phyloP scores from a whole-genome alignment of 2,888 invertebrate species.

The Megaustenia siamemsis region DNA sequence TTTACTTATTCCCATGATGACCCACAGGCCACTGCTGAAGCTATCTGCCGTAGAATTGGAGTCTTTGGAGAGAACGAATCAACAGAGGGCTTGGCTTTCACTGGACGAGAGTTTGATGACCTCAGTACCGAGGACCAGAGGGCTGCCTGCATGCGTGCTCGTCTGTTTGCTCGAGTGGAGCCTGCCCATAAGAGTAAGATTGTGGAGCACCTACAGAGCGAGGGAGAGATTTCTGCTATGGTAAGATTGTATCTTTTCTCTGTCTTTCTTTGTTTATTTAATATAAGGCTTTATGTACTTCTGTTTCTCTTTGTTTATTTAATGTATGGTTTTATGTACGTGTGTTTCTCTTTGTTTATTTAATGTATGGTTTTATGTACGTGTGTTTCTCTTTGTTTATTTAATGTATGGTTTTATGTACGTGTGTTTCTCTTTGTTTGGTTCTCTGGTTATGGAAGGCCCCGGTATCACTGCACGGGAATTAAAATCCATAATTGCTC shows the following conservation, averaged over 20 bases:
- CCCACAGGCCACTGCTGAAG: slow-evolving; percentile 94
- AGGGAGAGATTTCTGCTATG: slow-evolving; percentile 99
- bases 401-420: no score
- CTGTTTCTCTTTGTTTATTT: neutral
- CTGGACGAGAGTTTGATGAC: slow-evolving; percentile 99
- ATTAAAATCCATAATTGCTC: no score
- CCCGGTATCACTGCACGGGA: no score
- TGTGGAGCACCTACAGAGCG: slow-evolving; percentile 97
- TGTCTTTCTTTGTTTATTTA: neutral
- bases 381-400: neutral
- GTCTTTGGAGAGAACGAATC: slow-evolving; percentile 97
- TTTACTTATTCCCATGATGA: no score
- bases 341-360: no score
- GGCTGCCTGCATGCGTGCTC: slow-evolving; percentile 89
- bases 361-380: no score
- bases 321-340: no score
- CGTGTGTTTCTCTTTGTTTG: no score
- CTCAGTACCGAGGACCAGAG: slow-evolving; percentile 94
- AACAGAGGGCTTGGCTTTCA: slow-evolving; percentile 94
- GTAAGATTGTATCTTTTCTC: slow-evolving; percentile 81
- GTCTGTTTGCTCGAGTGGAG: slow-evolving; percentile 99
- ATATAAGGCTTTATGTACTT: neutral
- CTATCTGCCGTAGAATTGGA: slow-evolving; percentile 99
- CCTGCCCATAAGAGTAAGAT: slow-evolving; percentile 99
- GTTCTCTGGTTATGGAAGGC: no score